Base-by-base conservation (phyloP, 2,113 vertebrate species). In the Eupsittula cactorum region DNA sequence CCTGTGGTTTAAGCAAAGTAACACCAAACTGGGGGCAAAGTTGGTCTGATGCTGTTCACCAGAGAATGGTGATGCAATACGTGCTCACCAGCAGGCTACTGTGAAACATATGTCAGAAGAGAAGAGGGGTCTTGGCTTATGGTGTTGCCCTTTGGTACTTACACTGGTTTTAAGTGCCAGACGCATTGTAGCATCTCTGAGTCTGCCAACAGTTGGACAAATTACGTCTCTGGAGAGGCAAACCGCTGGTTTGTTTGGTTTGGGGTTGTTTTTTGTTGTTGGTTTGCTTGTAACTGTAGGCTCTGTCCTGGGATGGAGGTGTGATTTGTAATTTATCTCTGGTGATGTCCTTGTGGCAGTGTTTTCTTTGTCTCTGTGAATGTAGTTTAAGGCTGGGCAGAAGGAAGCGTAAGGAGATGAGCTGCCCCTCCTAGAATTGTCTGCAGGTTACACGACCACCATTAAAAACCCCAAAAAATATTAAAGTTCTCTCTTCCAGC, bases 291-390 rank as follows among this genome's bases (percentile, higher is more conserved):
- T 13, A 68, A 14, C 49, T 35, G 9, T 31, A 47, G 39, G 23
- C 18, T 73, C 41, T 68, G 53, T 37, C 24, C 39, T 52, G 28
- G 77, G 42, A 16, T 2, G 7, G 16, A 27, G 74, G 7, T 0
- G 1, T 28, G 52, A 27, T 29, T 35, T 2, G 5, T n/a, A 20
- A 9, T 69, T 77, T 73, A 33, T 9, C 29, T 24, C 13, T 27
- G 3, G 19, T 35, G 62, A 4, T 47, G 67, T 35, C 49, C 46
- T 31, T 33, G 25, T 1, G 0, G 0, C 16, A 37, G 8, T 8
- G 16, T 39, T 70, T 78, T 19, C 57, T 94, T 29, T 11, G 0
- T 16, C 57, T 76, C 82, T 57, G n/a, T 64, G 49, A 69, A 6
- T 44, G 41, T 6, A 1, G 0, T n/a, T 69, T 31, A 12, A 76